Conservation (phyloP, 2,888 invertebrate genomes). For the Spatulosminthurus flaviceps region DNA sequence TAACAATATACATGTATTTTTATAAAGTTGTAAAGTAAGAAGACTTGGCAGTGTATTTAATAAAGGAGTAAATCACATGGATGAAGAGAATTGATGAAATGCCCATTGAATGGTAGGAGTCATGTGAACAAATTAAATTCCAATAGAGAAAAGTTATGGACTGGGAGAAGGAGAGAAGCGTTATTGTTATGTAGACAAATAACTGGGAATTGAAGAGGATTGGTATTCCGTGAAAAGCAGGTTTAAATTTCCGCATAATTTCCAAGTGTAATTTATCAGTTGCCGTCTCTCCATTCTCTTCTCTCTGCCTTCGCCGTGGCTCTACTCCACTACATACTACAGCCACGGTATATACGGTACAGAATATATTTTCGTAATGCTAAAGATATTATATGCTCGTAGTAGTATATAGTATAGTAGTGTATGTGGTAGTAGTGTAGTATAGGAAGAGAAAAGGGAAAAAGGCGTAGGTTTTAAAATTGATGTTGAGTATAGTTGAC, state of each 20-base stretch:
- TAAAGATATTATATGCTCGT: too few species aligned
- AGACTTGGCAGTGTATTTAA: too few species aligned
- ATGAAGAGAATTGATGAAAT: too few species aligned
- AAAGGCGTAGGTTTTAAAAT: constrained; percentile 24
- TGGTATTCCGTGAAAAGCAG: neutral
- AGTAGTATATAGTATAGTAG: too few species aligned
- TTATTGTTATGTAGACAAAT: constrained; percentile 2
- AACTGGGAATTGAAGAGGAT: constrained; percentile 9
- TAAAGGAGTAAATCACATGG: too few species aligned
- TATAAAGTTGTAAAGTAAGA: neutral
- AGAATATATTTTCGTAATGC: too few species aligned
- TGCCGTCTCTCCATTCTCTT: neutral
- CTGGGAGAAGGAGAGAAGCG: neutral
- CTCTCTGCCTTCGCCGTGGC: neutral
- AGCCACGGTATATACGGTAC: too few species aligned
- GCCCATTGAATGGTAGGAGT: too few species aligned
- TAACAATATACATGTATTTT: neutral
- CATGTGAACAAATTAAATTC: neutral
- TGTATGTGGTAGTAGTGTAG: neutral
- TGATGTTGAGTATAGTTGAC: constrained; percentile 24
- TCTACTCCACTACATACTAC: too few species aligned
- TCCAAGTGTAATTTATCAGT: constrained; percentile 14
- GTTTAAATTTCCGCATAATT: constrained; percentile 18
- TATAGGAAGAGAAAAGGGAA: neutral
- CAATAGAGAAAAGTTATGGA: neutral